These are phyloP conservation scores for Plusia festucae DNA, from an alignment of 2,888 invertebrate species.

Conservation along the genomic window DNA sequence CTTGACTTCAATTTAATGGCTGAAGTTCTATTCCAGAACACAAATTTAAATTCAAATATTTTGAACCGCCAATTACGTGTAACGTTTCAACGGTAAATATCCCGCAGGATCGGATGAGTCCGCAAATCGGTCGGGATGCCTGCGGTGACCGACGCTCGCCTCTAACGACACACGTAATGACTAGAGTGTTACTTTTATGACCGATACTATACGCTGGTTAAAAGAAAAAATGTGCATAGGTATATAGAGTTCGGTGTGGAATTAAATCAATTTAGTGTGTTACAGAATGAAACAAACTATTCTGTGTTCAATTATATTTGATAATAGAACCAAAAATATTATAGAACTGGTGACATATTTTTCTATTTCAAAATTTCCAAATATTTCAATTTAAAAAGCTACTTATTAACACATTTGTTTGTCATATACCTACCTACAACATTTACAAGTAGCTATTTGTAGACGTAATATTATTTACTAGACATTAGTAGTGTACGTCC, in stretches of 20 bases:
- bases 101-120: conserved; percentile 58
- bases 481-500: too few relatives aligned
- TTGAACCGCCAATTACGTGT: conserved; percentile 46
- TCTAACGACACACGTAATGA: conserved; percentile 67
- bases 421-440: too few relatives aligned
- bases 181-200: conserved; percentile 62
- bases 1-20: not conserved
- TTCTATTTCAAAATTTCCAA: too few relatives aligned
- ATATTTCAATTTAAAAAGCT: too few relatives aligned
- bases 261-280: not conserved
- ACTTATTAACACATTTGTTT: too few relatives aligned
- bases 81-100: conserved; percentile 62
- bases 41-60: conserved; percentile 35
- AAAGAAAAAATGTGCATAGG: conserved; percentile 36
- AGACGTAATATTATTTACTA: too few relatives aligned
- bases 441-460: too few relatives aligned
- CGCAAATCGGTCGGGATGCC: conserved; percentile 53
- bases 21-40: not conserved
- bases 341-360: too few relatives aligned
- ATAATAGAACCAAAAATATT: too few relatives aligned
- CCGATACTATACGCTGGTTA: conserved; percentile 44
- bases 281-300: too few relatives aligned
- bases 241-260: not conserved
- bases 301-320: too few relatives aligned
- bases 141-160: conserved; percentile 45